Percentiles rank a stretch among this genome's conserved stretches.
Evolutionary conservation across 2,113 vertebrate species (phyloP).

Genomic region (Hiodon alosoides): DNA sequence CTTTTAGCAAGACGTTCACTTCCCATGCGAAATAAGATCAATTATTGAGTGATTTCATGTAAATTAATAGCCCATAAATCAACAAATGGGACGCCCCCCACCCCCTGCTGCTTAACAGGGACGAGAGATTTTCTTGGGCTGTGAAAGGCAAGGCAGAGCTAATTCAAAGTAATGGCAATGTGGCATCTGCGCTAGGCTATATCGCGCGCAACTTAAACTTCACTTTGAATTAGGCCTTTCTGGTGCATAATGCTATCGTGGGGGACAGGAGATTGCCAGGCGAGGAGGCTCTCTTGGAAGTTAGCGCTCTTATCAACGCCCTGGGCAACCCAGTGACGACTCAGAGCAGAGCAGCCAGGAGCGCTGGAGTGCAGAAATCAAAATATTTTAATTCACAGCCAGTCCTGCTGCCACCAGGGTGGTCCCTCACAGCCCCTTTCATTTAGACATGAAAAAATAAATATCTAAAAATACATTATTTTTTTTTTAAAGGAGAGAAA

Average conservation of each 20-base stretch:
- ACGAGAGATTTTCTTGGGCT: not conserved
- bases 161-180: conserved; percentile 5
- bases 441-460: not conserved
- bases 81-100: not conserved
- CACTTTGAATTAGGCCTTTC: not conserved
- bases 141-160: not conserved
- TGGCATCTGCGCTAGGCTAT: conserved; percentile 2
- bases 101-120: not conserved
- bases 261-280: conserved; percentile 15
- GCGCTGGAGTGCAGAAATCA: not conserved
- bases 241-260: not conserved
- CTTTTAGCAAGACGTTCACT: too few relatives aligned
- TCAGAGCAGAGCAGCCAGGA: conserved; percentile 2
- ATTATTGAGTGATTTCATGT: too few relatives aligned
- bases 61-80: not conserved
- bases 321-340: not conserved
- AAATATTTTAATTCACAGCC: conserved; percentile 17
- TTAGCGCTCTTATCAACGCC: conserved; percentile 3
- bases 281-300: not conserved
- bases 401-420: not conserved
- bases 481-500: not conserved
- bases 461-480: not conserved
- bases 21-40: too few relatives aligned
- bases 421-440: conserved; percentile 3
- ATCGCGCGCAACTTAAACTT: not conserved